A percentile compares a stretch with the other conserved stretches of the same genome.
Conservation (phyloP, 2,888 invertebrate genomes). For the Magallana nippona region DNA sequence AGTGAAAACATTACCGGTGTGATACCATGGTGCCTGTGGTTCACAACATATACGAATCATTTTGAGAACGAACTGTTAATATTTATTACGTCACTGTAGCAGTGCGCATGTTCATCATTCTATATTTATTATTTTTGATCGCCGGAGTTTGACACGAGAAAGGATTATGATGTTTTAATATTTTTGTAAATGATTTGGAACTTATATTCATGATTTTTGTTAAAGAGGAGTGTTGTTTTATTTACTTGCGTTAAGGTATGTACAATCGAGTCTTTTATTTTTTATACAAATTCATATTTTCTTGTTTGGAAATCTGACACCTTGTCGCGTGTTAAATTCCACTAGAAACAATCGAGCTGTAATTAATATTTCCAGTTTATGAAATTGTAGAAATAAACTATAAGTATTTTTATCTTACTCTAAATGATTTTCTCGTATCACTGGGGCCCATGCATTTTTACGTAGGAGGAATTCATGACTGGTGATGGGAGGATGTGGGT, state of each 20-base stretch:
- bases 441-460: no score
- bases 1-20: no score
- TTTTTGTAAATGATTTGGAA: neutral
- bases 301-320: slow-evolving; percentile 4
- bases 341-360: no score
- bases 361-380: no score
- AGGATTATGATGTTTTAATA: neutral
- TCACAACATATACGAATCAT: neutral
- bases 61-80: neutral
- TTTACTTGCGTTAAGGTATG: neutral
- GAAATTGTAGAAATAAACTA: no score
- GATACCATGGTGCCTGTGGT: no score
- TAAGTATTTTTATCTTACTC: no score
- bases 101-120: neutral
- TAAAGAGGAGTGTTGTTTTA: no score
- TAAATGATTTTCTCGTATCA: no score
- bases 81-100: slow-evolving; percentile 3
- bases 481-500: no score
- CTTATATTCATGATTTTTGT: no score
- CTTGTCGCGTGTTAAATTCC: neutral
- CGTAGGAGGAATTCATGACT: no score
- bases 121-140: neutral
- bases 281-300: neutral
- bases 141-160: neutral
- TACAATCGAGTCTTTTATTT: neutral